Percentiles rank a stretch among this genome's conserved stretches.
Conservation (phyloP, 2,888 invertebrate species). For the Netelia fuscicornis region DNA sequence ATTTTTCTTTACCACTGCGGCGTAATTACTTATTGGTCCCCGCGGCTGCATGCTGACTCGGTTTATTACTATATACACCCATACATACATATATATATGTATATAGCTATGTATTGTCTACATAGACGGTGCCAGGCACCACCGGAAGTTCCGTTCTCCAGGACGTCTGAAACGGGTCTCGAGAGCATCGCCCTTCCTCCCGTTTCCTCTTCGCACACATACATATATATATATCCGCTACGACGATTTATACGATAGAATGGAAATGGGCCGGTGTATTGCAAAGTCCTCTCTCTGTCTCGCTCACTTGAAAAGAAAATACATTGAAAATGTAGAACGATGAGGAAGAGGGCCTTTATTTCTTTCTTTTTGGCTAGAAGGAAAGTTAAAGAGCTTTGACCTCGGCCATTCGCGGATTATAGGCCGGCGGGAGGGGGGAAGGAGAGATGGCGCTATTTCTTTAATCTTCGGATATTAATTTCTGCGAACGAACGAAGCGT, state of each 20-base stretch:
- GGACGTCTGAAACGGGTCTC: conserved; percentile 63
- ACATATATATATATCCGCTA: conserved; percentile 50
- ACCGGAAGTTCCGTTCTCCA: conserved; percentile 66
- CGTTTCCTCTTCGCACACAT: conserved; percentile 40
- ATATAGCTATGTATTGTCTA: conserved; percentile 21
- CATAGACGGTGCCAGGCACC: conserved; percentile 29
- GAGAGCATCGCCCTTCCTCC: conserved; percentile 50
- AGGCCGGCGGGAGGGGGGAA: not conserved
- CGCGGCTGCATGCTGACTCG: conserved; percentile 55
- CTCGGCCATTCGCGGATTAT: conserved; percentile 24
- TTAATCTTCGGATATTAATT: conserved; percentile 81
- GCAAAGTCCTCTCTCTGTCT: conserved; percentile 11
- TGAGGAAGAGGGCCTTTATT: conserved; percentile 45
- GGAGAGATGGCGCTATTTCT: conserved; percentile 71
- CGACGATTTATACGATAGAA: conserved; percentile 79
- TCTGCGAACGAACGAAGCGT: conserved; percentile 71
- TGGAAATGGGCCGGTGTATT: conserved; percentile 72
- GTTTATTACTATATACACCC: conserved; percentile 38
- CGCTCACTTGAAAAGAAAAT: conserved; percentile 24
- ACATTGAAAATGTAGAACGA: conserved; percentile 37
- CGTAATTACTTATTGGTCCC: conserved; percentile 79
- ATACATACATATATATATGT: not conserved
- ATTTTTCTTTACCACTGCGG: conserved; percentile 74
- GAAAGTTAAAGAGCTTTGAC: conserved; percentile 29
- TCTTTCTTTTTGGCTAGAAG: conserved; percentile 25